Base-by-base conservation (phyloP, 1,140 invertebrate genomes). In the Uloborus diversus region DNA sequence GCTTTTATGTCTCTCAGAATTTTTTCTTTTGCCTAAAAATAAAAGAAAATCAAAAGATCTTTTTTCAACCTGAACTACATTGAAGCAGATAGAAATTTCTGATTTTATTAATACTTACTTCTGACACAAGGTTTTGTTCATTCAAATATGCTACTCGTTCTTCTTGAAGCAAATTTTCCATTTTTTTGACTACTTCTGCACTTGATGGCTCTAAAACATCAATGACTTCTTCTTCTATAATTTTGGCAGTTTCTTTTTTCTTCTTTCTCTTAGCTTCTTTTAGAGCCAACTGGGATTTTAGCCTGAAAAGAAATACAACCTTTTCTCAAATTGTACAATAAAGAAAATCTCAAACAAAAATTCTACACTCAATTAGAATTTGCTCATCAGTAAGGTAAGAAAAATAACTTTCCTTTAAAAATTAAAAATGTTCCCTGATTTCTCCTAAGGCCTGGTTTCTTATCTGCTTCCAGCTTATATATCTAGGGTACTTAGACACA, bases 1-100 rank as follows among this genome's bases (percentile, higher is more conserved):
- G 86, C 87, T 80, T 90, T 88, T 7, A 91, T 86, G 83, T 90
- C 88, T 76, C 84, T 86, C 85, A 90, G 88, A 86, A 90, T 88
- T 86, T 87, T 90, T 87, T 90, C 87, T 83, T 91, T 91, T 83
- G 89, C 89, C 85, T 88, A 68, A 62, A 84, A 65, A 81, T 30
- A 33, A 35, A 78, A 28, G 47, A 81, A 42, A 78, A 64, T 23
- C 64, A 59, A 82, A 37, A 42, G 80, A 33, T n/a, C n/a, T n/a
- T n/a, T n/a, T 33, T 82, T 47, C 79, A 49, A 30, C 7, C 20
- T 27, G 32, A 30, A 47, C 2, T 42, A n/a, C 27, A 32, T 13
- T 13, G 17, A 23, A 20, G 11, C n/a, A 59, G 25, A 59, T 23
- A 51, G 13, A 33, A n/a, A 32, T 14, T 17, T 61, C 7, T 42